These are phyloP conservation scores for Lepetodrilus schrolli DNA, from an alignment of 2,888 invertebrate species.

Conservation along the genomic window DNA sequence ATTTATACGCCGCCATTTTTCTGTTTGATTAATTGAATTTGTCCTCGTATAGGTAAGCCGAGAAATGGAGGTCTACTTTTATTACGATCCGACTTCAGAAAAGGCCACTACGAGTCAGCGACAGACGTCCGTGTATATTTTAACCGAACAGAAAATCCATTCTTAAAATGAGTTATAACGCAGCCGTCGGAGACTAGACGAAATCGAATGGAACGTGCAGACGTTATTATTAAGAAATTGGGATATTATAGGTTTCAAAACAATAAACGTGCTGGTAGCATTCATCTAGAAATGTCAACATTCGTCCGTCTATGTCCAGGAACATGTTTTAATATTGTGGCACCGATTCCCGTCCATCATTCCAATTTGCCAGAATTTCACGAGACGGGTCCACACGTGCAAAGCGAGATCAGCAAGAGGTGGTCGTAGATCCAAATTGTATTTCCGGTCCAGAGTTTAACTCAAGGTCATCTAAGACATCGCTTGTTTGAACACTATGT, in stretches of 20 bases:
- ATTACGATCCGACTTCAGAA: too few species aligned
- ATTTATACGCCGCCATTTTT: not conserved
- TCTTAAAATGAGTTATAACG: not conserved
- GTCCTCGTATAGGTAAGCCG: too few species aligned
- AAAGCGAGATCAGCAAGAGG: too few species aligned
- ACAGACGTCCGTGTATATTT: not conserved
- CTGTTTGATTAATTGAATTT: too few species aligned
- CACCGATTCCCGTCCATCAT: not conserved
- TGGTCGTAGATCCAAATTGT: too few species aligned
- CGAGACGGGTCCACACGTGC: too few species aligned
- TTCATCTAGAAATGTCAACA: not conserved
- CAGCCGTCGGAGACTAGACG: not conserved
- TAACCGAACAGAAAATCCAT: not conserved
- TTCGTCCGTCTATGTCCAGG: not conserved
- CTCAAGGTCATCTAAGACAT: too few species aligned
- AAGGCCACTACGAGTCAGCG: too few species aligned
- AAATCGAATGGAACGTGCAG: conserved; percentile 9
- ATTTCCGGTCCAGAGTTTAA: too few species aligned
- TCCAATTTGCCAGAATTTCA: too few species aligned
- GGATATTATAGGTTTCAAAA: conserved; percentile 21
- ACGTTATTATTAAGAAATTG: conserved; percentile 20
- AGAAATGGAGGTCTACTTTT: too few species aligned
- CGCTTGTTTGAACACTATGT: too few species aligned
- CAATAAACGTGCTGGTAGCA: conserved; percentile 11
- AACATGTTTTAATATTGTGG: conserved; percentile 1